Evolutionary conservation across 37 sponge, comb jelly and placozoan genomes (phyloP), one percentile per base, ranked within the genome.

Genomic region (Tethya wilhelma): DNA sequence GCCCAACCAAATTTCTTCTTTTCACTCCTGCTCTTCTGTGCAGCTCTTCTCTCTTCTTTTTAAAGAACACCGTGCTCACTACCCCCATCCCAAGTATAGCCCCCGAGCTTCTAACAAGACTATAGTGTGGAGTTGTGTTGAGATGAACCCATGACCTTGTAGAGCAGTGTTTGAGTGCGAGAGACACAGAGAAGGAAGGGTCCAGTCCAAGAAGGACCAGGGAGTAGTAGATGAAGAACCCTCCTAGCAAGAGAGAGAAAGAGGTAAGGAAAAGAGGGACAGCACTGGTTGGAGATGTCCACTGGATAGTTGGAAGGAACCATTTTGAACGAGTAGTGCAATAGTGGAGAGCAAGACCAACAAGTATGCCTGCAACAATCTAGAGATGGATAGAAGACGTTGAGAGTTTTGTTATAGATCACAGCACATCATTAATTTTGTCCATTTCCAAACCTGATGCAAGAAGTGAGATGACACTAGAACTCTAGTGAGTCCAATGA

Each of bases 391-490:
- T n/a, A n/a, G n/a, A n/a, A n/a, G n/a, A n/a, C n/a, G n/a, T n/a
- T n/a, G n/a, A n/a, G n/a, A n/a, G n/a, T n/a, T n/a, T n/a, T n/a
- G n/a, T n/a, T n/a, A n/a, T n/a, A n/a, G n/a, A n/a, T n/a, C n/a
- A n/a, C n/a, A n/a, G n/a, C n/a, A n/a, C n/a, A n/a, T n/a, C n/a
- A n/a, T n/a, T n/a, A n/a, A n/a, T n/a, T n/a, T n/a, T n/a, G n/a
- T n/a, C n/a, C n/a, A n/a, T n/a, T n/a, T n/a, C n/a, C n/a, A n/a
- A 6, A 71, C 53, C 46, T 71, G 73, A 22, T 71, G 73, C 25
- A 71, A 22, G 46, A 71, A 71, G 26, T 71, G 73, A 25, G 46
- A 71, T 6, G 73, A 40, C 12, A 71, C 43, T n/a, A 71, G 46
- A 12, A 71, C 53, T 33, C 73, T 28, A 44, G 73, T 33, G 40